Conservation (phyloP, 2,797 vertebrate species). For the Arctocebus calabarensis region DNA sequence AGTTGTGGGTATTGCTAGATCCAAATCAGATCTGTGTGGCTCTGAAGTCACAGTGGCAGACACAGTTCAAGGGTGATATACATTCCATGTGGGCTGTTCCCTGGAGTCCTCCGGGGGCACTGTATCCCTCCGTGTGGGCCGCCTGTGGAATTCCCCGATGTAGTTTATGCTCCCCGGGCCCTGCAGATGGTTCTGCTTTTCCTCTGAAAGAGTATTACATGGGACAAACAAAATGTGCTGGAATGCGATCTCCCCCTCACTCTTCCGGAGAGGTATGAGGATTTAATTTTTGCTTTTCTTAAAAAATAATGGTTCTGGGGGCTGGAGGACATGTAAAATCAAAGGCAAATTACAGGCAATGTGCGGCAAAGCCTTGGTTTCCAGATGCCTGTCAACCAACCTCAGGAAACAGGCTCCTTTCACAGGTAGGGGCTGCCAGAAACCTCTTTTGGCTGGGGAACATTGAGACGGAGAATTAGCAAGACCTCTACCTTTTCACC, state of each 20-base stretch:
- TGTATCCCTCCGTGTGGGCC: fast-evolving
- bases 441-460: fast-evolving
- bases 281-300: conserved; percentile 45
- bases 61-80: fast-evolving
- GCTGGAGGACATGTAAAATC: background rate
- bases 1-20: fast-evolving
- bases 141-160: fast-evolving
- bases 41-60: fast-evolving
- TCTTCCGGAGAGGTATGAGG: background rate
- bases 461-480: background rate
- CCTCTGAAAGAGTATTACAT: background rate
- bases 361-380: background rate
- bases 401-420: background rate
- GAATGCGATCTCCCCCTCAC: background rate
- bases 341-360: conserved; percentile 30
- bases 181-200: background rate
- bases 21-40: background rate
- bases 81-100: background rate
- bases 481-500: background rate
- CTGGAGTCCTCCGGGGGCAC: fast-evolving
- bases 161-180: background rate
- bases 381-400: background rate
- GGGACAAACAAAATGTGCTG: background rate
- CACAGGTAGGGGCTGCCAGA: background rate
- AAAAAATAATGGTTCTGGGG: background rate